Conservation (phyloP, 2,888 invertebrate genomes). For the Eristalis intricaria region DNA sequence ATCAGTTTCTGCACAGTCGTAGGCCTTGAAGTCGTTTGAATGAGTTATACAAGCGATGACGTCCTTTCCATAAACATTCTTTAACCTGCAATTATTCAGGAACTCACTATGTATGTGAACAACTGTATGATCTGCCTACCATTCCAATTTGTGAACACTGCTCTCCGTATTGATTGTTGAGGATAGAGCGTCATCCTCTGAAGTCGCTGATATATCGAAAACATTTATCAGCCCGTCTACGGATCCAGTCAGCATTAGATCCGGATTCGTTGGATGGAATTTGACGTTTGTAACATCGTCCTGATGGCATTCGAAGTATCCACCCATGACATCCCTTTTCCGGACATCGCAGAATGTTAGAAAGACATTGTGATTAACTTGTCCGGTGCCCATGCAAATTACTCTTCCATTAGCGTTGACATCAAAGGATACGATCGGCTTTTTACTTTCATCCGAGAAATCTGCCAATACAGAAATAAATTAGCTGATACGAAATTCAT, state of each 20-base stretch:
- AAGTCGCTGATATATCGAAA: slow-evolving; percentile 87
- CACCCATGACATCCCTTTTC: slow-evolving; percentile 85
- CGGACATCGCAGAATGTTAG: slow-evolving; percentile 92
- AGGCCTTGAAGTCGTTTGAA: slow-evolving; percentile 87
- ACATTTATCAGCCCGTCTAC: slow-evolving; percentile 93
- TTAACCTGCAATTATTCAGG: slow-evolving; percentile 75
- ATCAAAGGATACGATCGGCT: slow-evolving; percentile 88
- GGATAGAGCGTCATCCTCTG: slow-evolving; percentile 90
- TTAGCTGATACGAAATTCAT: no score
- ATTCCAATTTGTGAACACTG: slow-evolving; percentile 86
- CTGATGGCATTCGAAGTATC: slow-evolving; percentile 91
- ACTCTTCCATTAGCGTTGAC: slow-evolving; percentile 87
- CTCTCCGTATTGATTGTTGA: slow-evolving; percentile 90
- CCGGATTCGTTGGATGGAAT: slow-evolving; percentile 87
- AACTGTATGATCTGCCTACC: slow-evolving; percentile 78
- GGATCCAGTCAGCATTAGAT: slow-evolving; percentile 88
- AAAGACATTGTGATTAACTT: slow-evolving; percentile 87
- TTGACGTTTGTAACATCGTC: slow-evolving; percentile 90
- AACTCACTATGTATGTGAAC: background rate
- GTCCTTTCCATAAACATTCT: slow-evolving; percentile 80
- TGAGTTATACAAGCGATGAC: slow-evolving; percentile 87
- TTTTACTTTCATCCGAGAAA: slow-evolving; percentile 73
- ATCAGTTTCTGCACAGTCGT: slow-evolving; percentile 85
- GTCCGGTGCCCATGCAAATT: slow-evolving; percentile 89
- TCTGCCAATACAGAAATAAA: background rate